phyloP scores from a whole-genome alignment of 2,113 vertebrate species.

The Tyto alba region DNA sequence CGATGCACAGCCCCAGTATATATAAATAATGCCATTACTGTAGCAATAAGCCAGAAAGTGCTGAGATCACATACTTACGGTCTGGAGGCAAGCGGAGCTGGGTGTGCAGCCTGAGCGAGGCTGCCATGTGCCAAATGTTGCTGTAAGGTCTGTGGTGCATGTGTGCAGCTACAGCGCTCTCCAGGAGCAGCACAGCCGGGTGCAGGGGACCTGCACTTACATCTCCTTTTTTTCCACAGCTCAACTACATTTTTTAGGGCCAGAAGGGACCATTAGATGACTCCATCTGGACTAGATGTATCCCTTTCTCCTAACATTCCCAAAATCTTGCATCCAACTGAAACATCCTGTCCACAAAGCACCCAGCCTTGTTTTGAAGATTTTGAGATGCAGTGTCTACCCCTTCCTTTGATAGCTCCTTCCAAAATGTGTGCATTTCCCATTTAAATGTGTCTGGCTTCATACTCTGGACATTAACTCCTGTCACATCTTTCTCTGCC shows the following conservation, averaged over 20 bases:
- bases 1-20: background rate
- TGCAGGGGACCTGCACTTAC: background rate
- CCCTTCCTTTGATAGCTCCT: background rate
- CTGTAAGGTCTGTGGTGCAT: fast-evolving
- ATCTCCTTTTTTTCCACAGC: background rate
- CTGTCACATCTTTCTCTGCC: background rate
- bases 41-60: background rate
- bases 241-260: background rate
- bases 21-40: background rate
- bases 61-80: background rate
- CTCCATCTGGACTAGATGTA: background rate
- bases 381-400: background rate
- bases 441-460: background rate
- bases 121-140: fast-evolving
- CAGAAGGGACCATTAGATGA: background rate
- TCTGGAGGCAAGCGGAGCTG: background rate
- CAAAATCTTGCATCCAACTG: background rate
- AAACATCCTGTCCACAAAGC: background rate
- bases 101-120: background rate
- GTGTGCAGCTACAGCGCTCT: fast-evolving
- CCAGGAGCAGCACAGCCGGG: background rate
- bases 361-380: background rate
- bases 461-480: background rate
- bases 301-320: background rate
- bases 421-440: background rate